Evolutionary conservation across 2,888 invertebrate species (phyloP), one percentile per base, ranked within the genome.

Genomic region (Gymnocheta viridis): DNA sequence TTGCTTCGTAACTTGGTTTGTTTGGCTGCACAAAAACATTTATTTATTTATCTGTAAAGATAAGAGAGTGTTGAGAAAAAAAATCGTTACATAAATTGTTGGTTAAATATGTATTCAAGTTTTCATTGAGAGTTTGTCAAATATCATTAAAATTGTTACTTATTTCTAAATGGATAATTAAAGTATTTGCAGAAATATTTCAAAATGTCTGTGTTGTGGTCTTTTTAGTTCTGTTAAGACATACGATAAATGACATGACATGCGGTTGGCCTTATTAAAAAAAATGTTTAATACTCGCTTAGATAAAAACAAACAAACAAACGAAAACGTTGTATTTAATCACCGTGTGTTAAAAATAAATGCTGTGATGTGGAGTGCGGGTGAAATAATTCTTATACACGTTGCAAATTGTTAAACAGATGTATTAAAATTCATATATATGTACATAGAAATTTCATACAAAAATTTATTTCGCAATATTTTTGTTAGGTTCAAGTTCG

Each of bases 21-120:
- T 66, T n/a, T 73, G 27, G n/a, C 49, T 58, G 66, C 38, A 44
- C 44, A 69, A 47, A 73, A 54, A 76, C 76, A 76, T 66, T 54
- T 64, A 67, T 70, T 70, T 22, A 77, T 70, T 62, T 70, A 80
- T 80, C 80, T 80, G 80, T 29, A 80, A 80, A 73, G 80, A 80
- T 80, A 80, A 80, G 73, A 64, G 38, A 60, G 78, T 62, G 70
- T 47, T 69, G 41, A 29, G 32, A 70, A n/a, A 66, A 38, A 58
- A 56, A 64, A 35, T 5, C 19, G 38, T 58, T 60, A 79, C 62
- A 79, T 72, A 70, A 80, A 80, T 72, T 58, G 72, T 32, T 80
- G 38, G 47, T 56, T 60, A 54, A 64, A 73, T 80, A n/a, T n/a
- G n/a, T n/a, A 77, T 77, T 62, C 62, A 79, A 62, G 49, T 66